These are phyloP conservation scores for Montipora capricornis DNA, from an alignment of 64 coral and sea anemone species.

Conservation along the genomic window DNA sequence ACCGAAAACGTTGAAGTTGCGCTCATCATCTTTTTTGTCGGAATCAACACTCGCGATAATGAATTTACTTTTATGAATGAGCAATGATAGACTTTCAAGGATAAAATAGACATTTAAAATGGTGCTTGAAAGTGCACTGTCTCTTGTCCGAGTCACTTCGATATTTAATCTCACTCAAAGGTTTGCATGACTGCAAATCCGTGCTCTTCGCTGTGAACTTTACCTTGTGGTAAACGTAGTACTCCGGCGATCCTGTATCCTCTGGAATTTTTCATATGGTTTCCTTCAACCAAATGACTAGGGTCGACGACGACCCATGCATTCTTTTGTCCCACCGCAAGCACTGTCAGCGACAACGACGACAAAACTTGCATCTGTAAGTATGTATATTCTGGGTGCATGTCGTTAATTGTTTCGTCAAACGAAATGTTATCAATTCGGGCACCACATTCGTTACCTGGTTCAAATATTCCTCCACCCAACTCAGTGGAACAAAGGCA, in stretches of 20 bases:
- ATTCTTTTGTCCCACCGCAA: background rate
- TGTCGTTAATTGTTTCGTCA: background rate
- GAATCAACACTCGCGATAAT: background rate
- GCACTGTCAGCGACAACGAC: background rate
- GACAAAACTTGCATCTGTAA: background rate
- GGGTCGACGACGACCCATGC: background rate
- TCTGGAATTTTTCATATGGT: background rate
- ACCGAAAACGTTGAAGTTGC: background rate
- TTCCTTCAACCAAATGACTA: background rate
- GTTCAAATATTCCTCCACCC: background rate
- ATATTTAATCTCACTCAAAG: background rate
- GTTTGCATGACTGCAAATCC: background rate
- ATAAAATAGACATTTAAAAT: background rate
- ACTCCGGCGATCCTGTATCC: background rate
- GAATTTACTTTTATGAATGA: background rate
- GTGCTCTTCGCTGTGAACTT: background rate
- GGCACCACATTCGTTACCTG: background rate
- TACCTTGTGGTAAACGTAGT: background rate
- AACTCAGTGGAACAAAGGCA: background rate
- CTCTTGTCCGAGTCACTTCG: background rate
- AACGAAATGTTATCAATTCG: background rate
- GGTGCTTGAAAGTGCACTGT: background rate
- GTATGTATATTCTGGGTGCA: background rate
- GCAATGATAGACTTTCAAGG: background rate
- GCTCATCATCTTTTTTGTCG: background rate